Base-by-base conservation (phyloP, 1,140 invertebrate species). In the Neodiprion virginianus region DNA sequence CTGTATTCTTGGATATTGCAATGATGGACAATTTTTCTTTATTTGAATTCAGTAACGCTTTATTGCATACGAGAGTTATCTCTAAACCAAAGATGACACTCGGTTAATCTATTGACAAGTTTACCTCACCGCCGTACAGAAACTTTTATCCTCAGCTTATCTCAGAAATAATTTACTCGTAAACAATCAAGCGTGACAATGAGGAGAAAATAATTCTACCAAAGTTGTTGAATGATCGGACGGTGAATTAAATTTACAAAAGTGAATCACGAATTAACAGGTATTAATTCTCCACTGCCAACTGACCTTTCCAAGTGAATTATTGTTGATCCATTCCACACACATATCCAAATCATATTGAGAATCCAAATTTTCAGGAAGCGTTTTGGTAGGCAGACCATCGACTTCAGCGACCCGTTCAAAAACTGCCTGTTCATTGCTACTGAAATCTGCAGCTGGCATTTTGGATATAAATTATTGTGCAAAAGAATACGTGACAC, bases 281-380 rank as follows among this genome's bases (percentile, higher is more conserved):
- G 48, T 9, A 7, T 69, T 23, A 68, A 67, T 50, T 67, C 69
- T 50, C 78, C 28, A 73, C 12, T 7, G 67, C 69, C 67, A 75
- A 83, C 83, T 85, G 88, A 96, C 95, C 86, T 91, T 93, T 82
- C 90, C 83, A 81, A 91, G 93, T 73, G 89, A 85, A 85, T 92
- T 91, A 48, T 90, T 84, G 79, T 88, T 83, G 70, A 96, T 93
- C 95, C 95, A 96, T 71, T 90, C 79, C 28, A 85, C 78, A 88
- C 92, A 92, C 70, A 87, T 87, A 72, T 89, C 80, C 50, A 90
- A 80, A 82, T 93, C 90, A 75, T 89, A 91, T 66, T 83, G 80
- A 68, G 78, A 79, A 84, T 85, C 85, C 47, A 86, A 83, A 74
- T 86, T 76, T 71, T 82, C 80, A n/a, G 11, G 11, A 5, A 61